Evolutionary conservation across 2,113 vertebrate species (phyloP).

Genomic region (Desmodus rotundus): DNA sequence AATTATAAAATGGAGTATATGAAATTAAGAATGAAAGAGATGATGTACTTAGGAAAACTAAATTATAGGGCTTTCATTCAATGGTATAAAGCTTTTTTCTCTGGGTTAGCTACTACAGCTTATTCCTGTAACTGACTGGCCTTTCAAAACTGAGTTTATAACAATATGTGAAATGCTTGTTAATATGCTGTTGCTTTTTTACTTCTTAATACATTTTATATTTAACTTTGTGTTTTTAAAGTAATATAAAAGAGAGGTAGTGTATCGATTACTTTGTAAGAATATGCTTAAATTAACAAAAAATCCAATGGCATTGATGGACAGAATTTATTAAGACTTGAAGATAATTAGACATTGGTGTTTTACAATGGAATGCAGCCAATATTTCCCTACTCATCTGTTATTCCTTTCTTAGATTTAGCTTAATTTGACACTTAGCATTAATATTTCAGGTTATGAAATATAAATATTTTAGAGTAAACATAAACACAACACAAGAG

Average conservation of each 20-base stretch:
- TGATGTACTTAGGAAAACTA: not conserved
- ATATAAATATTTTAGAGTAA: not conserved
- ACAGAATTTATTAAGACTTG: not conserved
- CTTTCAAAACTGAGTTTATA: not conserved
- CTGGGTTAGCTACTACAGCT: not conserved
- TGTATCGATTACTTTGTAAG: not conserved
- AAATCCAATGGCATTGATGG: not conserved
- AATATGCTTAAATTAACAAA: not conserved
- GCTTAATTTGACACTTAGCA: not conserved
- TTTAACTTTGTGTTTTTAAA: not conserved
- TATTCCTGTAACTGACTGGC: not conserved
- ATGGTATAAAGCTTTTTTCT: not conserved
- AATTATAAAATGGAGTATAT: not conserved
- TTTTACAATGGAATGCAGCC: not conserved
- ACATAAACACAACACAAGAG: not conserved
- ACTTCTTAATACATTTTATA: not conserved
- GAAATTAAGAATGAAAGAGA: not conserved
- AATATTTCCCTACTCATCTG: not conserved
- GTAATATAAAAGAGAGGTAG: not conserved
- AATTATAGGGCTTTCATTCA: not conserved
- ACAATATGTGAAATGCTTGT: not conserved
- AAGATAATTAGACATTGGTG: not conserved
- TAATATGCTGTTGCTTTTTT: not conserved
- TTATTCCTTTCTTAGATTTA: not conserved
- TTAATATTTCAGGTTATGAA: not conserved